Conservation (phyloP, 2,888 invertebrate genomes). For the Papilio elwesi region DNA sequence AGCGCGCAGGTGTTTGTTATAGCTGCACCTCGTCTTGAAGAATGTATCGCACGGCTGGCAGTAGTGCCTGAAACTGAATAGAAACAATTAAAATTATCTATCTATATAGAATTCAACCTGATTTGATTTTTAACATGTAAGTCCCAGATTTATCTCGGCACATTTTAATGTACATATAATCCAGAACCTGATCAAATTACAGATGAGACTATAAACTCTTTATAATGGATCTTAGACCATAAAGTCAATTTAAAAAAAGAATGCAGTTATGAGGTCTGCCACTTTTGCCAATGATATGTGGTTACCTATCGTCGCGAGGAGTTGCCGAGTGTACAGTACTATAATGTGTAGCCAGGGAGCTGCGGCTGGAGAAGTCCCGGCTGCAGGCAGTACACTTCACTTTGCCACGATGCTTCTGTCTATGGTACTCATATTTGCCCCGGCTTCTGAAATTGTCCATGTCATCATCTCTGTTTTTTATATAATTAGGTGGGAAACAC, state of each 20-base stretch:
- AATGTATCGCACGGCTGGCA: conserved; percentile 38
- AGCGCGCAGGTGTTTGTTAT: conserved; percentile 29
- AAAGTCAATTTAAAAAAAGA: too few species aligned
- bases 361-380: conserved; percentile 26
- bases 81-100: too few species aligned
- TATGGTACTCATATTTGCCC: conserved; percentile 40
- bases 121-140: too few species aligned
- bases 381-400: conserved; percentile 14
- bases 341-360: conserved; percentile 11
- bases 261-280: too few species aligned
- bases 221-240: too few species aligned
- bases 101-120: too few species aligned
- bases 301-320: conserved; percentile 12
- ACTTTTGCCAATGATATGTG: not conserved
- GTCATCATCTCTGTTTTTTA: too few species aligned
- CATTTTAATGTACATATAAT: too few species aligned
- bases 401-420: conserved; percentile 32
- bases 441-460: conserved; percentile 26
- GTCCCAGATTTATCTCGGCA: too few species aligned
- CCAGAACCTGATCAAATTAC: too few species aligned
- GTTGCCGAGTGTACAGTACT: not conserved
- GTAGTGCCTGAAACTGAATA: conserved; percentile 28
- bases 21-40: conserved; percentile 37
- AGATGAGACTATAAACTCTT: too few species aligned
- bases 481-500: too few species aligned